Base-by-base conservation (phyloP, 2,888 invertebrate genomes). In the Meiosimyza decipiens region DNA sequence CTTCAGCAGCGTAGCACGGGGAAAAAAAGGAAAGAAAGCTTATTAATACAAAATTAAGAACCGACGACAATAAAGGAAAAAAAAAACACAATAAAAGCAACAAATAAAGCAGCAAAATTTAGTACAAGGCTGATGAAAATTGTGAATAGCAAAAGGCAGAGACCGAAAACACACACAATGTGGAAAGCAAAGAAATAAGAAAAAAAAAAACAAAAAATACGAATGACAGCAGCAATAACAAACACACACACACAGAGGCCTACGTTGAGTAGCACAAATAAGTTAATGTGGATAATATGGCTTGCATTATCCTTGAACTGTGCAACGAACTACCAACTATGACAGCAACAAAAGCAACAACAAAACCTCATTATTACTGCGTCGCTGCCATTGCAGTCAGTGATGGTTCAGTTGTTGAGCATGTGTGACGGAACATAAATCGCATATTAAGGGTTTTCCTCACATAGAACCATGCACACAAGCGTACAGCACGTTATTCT, bases 341-440 rank as follows among this genome's bases (percentile, higher is more conserved):
- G 22, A 50, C 64, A 64, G 22, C 50, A 64, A 51, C 64, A 51
- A 64, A 5, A 51, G 28, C 51, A 50, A 64, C 15, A 64, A 64
- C 22, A 13, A 47, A 6, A 9, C 15, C 11, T 51, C 22, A 64
- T 64, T 51, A 64, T 18, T 64, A 33, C 33, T 49, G 50, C 18
- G 64, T 49, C 18, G 12, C 64, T 51, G 63, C 47, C 12, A 9
- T 1, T 40, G 40, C 40, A 9, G 40, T 9, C 40, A 63, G 63
- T 47, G 40, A 40, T 40, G 40, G 40, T 40, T 40, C 40, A 63
- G n/a, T 47, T 64, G 51, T 59, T 68, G 18, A 68, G 50, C 49
- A 67, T 67, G 55, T 67, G 57, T 57, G 67, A 67, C 67, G 67
- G 47, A 57, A 67, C 67, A 67, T 54, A 54, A 66, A 54, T 57